Evolutionary conservation across 2,888 invertebrate species (phyloP).

Genomic region (Ecdyonurus torrentis): DNA sequence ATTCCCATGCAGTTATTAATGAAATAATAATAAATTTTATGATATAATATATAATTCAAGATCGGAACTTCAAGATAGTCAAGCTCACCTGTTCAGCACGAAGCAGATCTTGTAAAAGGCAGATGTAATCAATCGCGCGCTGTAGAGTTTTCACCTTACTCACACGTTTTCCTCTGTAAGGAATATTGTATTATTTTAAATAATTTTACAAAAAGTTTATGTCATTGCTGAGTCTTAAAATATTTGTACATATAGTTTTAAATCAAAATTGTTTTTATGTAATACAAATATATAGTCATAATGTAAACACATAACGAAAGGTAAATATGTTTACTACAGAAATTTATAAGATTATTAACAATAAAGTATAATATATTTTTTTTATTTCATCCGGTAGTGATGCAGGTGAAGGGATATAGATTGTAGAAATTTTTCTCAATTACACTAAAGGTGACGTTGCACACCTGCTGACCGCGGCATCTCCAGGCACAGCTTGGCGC

Average conservation of each 20-base stretch:
- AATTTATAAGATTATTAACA: no score
- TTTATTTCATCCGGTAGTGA: no score
- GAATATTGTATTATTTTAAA: constrained; percentile 5
- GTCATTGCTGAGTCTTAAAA: neutral
- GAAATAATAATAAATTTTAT: no score
- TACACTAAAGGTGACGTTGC: no score
- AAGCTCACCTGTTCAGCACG: neutral
- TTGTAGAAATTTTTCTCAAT: no score
- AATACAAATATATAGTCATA: neutral
- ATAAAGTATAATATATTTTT: no score
- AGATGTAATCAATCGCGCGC: constrained; percentile 44
- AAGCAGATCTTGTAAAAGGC: constrained; percentile 29
- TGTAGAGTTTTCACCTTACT: constrained; percentile 46
- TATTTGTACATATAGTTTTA: neutral
- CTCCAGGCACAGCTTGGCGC: constrained; percentile 35
- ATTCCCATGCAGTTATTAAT: no score
- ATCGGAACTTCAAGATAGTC: no score
- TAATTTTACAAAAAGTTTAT: neutral
- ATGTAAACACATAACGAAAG: no score
- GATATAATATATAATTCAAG: no score
- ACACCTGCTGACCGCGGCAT: neutral
- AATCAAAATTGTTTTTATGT: neutral
- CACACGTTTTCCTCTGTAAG: constrained; percentile 33
- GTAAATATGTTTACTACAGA: no score
- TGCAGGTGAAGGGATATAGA: no score